Conservation (phyloP, 2,888 invertebrate genomes). For the Lathronympha strigana region DNA sequence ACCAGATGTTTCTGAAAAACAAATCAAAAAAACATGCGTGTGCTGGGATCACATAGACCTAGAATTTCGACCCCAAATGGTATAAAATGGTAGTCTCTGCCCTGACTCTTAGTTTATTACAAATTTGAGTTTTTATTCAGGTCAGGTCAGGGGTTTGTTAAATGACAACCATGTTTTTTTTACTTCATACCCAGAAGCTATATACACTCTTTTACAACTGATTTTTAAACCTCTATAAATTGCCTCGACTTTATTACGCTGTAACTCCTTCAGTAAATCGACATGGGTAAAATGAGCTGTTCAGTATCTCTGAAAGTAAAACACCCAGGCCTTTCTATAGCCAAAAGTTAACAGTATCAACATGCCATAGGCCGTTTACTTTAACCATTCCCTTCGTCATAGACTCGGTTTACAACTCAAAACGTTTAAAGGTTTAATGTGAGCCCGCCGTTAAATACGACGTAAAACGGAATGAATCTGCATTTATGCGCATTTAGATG, state of each 20-base stretch:
- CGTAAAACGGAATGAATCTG: conserved; percentile 58
- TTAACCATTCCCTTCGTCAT: conserved; percentile 49
- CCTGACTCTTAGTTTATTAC: no score
- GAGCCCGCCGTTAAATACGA: conserved; percentile 54
- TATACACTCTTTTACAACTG: background rate
- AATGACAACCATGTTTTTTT: background rate
- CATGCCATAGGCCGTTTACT: conserved; percentile 39
- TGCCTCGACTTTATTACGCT: background rate
- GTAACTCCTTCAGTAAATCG: background rate
- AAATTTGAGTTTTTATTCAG: no score
- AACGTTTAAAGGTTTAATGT: conserved; percentile 51
- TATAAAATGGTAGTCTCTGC: no score
- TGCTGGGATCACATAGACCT: no score
- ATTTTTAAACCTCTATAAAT: background rate
- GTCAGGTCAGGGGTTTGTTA: no score
- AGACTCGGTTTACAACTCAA: conserved; percentile 53
- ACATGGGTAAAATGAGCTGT: conserved; percentile 3
- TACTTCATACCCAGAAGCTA: background rate
- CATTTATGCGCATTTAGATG: conserved; percentile 49
- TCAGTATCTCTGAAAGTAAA: conserved; percentile 14
- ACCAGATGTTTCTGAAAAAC: no score
- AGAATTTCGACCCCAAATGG: no score
- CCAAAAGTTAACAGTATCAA: conserved; percentile 33
- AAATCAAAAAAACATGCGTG: no score
- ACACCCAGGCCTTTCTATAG: conserved; percentile 27